These are phyloP conservation scores for Gymnocypris eckloni DNA, from an alignment of 2,797 vertebrate species.

Conservation along the genomic window DNA sequence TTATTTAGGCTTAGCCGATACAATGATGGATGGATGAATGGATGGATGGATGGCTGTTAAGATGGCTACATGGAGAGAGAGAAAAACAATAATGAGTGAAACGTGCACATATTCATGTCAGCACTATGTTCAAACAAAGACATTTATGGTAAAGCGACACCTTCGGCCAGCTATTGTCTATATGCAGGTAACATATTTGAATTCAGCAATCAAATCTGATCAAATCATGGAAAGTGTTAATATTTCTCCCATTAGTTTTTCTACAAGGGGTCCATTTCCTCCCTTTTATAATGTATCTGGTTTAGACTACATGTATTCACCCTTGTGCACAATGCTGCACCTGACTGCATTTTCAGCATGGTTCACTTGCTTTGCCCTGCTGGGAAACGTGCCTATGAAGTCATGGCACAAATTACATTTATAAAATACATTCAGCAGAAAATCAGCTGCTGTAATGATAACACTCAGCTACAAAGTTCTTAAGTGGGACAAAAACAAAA, in stretches of 20 bases:
- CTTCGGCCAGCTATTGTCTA: not conserved
- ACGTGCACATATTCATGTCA: not conserved
- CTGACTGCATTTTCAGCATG: slow-evolving; percentile 10
- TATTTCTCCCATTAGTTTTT: not conserved
- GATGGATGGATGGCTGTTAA: not conserved
- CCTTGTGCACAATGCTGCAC: not conserved
- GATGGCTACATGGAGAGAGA: not conserved
- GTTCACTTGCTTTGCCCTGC: not conserved
- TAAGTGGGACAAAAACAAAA: not conserved
- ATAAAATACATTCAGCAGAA: slow-evolving; percentile 23
- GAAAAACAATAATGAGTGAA: not conserved
- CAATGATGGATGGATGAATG: not conserved
- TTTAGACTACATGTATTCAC: slow-evolving; percentile 7
- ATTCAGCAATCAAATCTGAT: not conserved
- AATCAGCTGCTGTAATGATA: slow-evolving; percentile 11
- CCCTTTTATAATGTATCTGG: not conserved
- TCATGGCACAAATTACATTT: slow-evolving; percentile 11
- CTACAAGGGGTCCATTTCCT: not conserved
- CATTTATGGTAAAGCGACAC: not conserved
- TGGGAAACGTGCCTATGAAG: slow-evolving; percentile 20
- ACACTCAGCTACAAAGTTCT: not conserved
- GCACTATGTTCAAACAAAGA: not conserved
- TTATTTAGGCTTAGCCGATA: slow-evolving; percentile 7
- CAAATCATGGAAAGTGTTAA: not conserved
- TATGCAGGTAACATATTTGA: not conserved